Conservation (phyloP, 2,888 invertebrate genomes). For the Thera britannica region DNA sequence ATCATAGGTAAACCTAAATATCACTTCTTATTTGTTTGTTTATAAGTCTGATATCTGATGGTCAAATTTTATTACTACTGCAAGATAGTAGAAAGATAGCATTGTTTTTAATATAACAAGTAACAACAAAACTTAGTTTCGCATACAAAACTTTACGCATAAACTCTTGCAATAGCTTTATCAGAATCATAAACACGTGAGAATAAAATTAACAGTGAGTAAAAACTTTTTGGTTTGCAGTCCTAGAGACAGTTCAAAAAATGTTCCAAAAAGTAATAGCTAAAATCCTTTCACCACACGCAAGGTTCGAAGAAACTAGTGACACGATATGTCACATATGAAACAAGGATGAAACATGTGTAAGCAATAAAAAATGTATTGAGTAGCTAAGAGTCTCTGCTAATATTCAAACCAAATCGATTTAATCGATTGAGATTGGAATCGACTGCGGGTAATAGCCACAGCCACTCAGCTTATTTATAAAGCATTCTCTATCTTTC, state of each 20-base stretch:
- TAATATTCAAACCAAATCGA: no score
- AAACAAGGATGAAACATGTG: no score
- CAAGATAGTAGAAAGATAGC: background rate
- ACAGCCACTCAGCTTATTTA: background rate
- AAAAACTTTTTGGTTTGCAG: background rate
- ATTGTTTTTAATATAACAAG: constrained; percentile 2
- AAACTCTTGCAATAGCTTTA: constrained; percentile 25
- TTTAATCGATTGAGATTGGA: no score
- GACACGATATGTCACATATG: no score
- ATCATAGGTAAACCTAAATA: background rate
- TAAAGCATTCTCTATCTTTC: background rate
- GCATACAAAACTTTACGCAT: constrained; percentile 8
- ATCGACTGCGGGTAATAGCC: no score
- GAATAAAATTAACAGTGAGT: constrained; percentile 10
- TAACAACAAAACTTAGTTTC: constrained; percentile 1
- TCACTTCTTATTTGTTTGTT: background rate
- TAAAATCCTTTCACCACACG: no score
- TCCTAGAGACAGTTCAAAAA: background rate
- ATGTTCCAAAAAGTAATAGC: background rate
- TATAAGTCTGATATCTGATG: background rate
- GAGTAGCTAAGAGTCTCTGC: no score
- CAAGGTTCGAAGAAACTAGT: no score
- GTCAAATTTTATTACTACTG: background rate
- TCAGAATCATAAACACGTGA: constrained; percentile 13
- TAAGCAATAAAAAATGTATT: no score